Evolutionary conservation across 2,888 invertebrate genomes (phyloP), one percentile per base, ranked within the genome.

Genomic region (Eupithecia insigniata): DNA sequence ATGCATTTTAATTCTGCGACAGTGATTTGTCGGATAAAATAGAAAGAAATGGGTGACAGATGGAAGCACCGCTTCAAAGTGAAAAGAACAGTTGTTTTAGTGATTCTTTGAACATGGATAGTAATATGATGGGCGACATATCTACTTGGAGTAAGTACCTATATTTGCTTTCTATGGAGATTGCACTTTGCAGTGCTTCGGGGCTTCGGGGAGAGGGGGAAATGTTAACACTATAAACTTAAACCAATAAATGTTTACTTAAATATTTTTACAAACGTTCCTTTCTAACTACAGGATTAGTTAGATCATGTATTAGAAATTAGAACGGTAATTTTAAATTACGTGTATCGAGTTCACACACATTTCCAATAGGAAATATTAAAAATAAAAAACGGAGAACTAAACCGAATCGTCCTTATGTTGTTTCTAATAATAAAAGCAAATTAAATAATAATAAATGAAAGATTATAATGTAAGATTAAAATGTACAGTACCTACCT

Each of bases 1-100:
- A 85, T 85, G 85, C 79, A 80, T 80, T 74, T 78, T 70, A 46
- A 67, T 70, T 73, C 6, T 70, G 66, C 67, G 67, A 69, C 69
- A 70, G 75, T 76, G 75, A 66, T 67, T 22, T 80, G 80, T 82
- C 81, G 82, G 73, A 81, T 69, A 75, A 79, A 82, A 85, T 85
- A 87, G 90, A 85, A 84, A 92, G 92, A 91, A 89, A 94, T 94
- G 93, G 93, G 90, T 91, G 92, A 92, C 89, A 91, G 87, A 78
- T 86, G 91, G 70, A 92, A 90, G 84, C 90, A 90, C 84, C 92
- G 91, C 87, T 90, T 88, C 74, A 92, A 89, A 91, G 90, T 91
- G 88, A 93, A 92, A 92, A 89, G 86, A 87, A 89, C 90, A 82
- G 83, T 87, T 55, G 55, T 55, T 76, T 78, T 74, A 82, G 85